Base-by-base conservation (phyloP, 2,797 vertebrate species). In the Anas georgica region DNA sequence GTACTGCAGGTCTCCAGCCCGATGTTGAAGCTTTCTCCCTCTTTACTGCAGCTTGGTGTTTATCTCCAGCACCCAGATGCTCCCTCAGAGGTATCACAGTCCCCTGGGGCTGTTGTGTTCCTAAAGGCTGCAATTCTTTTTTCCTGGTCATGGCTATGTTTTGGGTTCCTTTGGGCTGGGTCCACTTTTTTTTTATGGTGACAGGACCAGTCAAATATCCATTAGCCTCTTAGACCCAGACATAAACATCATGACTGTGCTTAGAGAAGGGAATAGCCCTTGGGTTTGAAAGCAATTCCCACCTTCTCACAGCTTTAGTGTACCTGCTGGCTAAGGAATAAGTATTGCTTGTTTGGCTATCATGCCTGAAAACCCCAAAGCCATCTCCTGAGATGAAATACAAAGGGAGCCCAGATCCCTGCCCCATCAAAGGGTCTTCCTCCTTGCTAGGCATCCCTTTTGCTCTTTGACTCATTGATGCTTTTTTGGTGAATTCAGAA, bases 401-500 rank as follows among this genome's bases (percentile, higher is more conserved):
- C 25, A 54, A 50, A 5, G 1, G 16, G 14, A 94, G 2, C 4
- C 9, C 33, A 83, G 46, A 21, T 81, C 43, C 54, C 35, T 81
- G 59, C 39, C 59, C 72, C 26, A 13, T 20, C 50, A 81, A 50
- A 48, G 37, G 54, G 31, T n/a, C 15, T 86, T 91, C 22, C 55
- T 91, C 55, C 83, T 78, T 4, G 0, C 83, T 92, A 90, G 48
- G 9, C 31, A 55, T 74, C 48, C 35, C 10, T 76, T 88, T 76
- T 82, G 23, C 70, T 86, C 52, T 46, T 74, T 39, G 18, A 21
- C 21, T 46, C 28, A 28, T 26, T 54, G 70, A 63, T 64, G 91
- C 25, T 66, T 17, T 59, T 82, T 91, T 82, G 52, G 63, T 94
- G 59, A 60, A 75, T 79, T 89, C 87, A 33, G 66, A 87, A 66